Evolutionary conservation across 2,797 vertebrate species (phyloP).

Genomic region (Pantherophis vulpinus): DNA sequence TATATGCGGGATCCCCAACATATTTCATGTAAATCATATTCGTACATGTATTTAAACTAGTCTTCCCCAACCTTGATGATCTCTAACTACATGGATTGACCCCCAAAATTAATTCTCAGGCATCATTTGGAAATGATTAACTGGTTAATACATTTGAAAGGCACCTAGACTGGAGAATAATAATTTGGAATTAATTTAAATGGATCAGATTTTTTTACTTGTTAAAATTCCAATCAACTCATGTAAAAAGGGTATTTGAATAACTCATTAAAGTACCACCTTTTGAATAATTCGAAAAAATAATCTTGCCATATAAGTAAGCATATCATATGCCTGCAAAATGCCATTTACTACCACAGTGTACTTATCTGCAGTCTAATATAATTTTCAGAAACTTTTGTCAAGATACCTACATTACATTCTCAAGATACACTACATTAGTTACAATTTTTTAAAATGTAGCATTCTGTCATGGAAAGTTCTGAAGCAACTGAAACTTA

Average conservation of each 20-base stretch:
- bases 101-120: not conserved
- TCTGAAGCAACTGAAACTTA: not conserved
- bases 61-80: not conserved
- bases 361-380: not conserved
- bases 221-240: not conserved
- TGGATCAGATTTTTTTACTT: not conserved
- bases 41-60: not conserved
- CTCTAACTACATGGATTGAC: not conserved
- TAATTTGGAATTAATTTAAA: constrained; percentile 23
- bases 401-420: not conserved
- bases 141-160: not conserved
- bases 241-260: not conserved
- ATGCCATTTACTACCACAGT: not conserved
- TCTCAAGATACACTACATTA: not conserved
- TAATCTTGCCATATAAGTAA: not conserved
- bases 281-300: not conserved
- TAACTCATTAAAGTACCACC: not conserved
- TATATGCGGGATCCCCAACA: not conserved
- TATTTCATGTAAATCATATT: not conserved
- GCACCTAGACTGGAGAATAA: not conserved
- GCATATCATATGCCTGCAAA: not conserved
- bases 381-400: not conserved
- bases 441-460: not conserved
- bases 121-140: not conserved
- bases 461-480: not conserved